Evolutionary conservation across 2,888 invertebrate species (phyloP).

Genomic region (Mantis religiosa): DNA sequence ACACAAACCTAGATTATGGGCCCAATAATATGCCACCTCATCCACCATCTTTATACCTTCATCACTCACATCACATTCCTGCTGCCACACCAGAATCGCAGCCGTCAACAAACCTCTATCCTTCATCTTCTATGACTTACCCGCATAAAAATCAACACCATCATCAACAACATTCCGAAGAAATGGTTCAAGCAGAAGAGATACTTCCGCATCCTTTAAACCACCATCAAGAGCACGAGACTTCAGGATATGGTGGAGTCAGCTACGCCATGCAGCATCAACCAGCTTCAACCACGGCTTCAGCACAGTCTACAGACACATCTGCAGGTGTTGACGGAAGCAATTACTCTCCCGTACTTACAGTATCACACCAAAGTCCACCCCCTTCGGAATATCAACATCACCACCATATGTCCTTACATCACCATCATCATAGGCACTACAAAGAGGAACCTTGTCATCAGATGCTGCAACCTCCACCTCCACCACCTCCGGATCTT

Average conservation of each 20-base stretch:
- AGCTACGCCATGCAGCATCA: not conserved
- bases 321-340: not conserved
- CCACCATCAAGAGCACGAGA: constrained; percentile 15
- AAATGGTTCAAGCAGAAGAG: not conserved
- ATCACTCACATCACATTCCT: constrained; percentile 24
- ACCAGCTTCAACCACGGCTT: not conserved
- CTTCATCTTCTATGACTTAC: constrained; percentile 33
- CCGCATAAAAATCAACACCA: constrained; percentile 35
- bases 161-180: not conserved
- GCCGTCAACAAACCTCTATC: not conserved
- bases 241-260: not conserved
- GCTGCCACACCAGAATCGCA: not conserved
- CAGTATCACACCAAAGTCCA: constrained; percentile 45
- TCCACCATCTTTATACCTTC: constrained; percentile 28
- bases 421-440: constrained; percentile 36
- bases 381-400: constrained; percentile 31
- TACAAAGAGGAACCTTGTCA: constrained; percentile 30
- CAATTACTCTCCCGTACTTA: not conserved
- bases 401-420: constrained; percentile 35
- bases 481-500: constrained; percentile 35
- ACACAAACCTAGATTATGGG: constrained; percentile 83
- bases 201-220: constrained; percentile 2
- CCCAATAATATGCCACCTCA: constrained; percentile 35
- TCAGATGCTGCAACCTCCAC: not conserved
- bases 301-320: not conserved